phyloP scores from a whole-genome alignment of 1,140 invertebrate genomes.

The Dreissena polymorpha region DNA sequence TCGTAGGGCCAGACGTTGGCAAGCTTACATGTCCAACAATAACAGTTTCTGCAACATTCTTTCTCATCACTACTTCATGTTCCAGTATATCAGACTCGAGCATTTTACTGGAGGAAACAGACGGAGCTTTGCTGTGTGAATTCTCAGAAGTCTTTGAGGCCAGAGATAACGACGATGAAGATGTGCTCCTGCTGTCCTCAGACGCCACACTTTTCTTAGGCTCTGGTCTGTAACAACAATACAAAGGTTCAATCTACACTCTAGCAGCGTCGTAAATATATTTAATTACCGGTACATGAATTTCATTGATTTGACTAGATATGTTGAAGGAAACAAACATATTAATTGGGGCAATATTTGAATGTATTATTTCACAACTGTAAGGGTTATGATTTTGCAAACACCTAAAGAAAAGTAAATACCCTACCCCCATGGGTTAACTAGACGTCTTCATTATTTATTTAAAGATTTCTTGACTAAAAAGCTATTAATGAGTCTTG shows the following conservation, averaged over 20 bases:
- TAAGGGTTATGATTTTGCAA: too few species aligned
- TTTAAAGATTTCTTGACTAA: too few species aligned
- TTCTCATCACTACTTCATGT: not conserved
- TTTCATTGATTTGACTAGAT: too few species aligned
- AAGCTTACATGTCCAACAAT: not conserved
- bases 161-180: constrained; percentile 42
- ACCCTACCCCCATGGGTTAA: too few species aligned
- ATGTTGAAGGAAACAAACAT: too few species aligned
- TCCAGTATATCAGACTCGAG: constrained; percentile 47
- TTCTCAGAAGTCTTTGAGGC: constrained; percentile 36
- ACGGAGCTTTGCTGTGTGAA: not conserved
- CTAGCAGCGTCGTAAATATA: too few species aligned
- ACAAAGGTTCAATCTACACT: not conserved
- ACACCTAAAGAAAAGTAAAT: too few species aligned
- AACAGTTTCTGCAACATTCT: not conserved
- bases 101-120: not conserved
- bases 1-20: constrained; percentile 13
- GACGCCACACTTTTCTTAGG: constrained; percentile 60
- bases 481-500: too few species aligned
- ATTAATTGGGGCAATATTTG: too few species aligned
- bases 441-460: too few species aligned
- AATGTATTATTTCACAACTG: too few species aligned
- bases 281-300: too few species aligned
- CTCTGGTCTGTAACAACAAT: constrained; percentile 62
- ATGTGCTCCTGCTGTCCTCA: constrained; percentile 55